Evolutionary conservation across 2,797 vertebrate species (phyloP).

Genomic region (Thalassophryne amazonica): DNA sequence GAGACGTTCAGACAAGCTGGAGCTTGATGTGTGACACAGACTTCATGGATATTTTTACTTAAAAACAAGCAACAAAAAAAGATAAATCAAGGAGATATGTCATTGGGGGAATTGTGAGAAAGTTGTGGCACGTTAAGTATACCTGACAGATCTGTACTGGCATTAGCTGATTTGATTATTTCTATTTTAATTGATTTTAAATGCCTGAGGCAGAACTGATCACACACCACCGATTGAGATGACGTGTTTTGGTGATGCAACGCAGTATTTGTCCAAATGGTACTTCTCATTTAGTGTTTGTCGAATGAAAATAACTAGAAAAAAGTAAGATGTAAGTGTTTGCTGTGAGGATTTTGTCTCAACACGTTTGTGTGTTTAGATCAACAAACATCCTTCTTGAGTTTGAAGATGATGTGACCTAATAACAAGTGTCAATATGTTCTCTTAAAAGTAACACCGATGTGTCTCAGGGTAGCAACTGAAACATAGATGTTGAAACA

Average conservation of each 20-base stretch:
- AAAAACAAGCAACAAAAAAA: neutral
- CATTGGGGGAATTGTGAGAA: too few species aligned
- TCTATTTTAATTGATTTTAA: neutral
- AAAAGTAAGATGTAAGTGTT: too few species aligned
- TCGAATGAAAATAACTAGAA: too few species aligned
- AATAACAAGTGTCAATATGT: neutral
- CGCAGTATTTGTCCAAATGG: neutral
- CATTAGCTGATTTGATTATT: too few species aligned
- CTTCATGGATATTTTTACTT: neutral
- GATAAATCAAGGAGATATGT: neutral
- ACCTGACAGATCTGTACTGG: too few species aligned
- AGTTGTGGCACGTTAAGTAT: too few species aligned
- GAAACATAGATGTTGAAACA: too few species aligned
- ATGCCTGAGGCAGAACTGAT: neutral
- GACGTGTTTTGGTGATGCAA: neutral
- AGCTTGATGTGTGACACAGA: neutral
- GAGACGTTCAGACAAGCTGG: constrained; percentile 6
- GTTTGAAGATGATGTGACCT: neutral
- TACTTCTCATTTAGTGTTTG: neutral
- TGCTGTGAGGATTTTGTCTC: too few species aligned
- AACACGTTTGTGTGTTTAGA: too few species aligned
- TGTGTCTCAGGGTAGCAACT: too few species aligned
- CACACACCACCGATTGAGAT: neutral
- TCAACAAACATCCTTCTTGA: neutral
- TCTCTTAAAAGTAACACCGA: neutral